Percentiles rank a stretch among this genome's conserved stretches.
These are phyloP conservation scores for Galbula dea DNA, from an alignment of 2,113 vertebrate genomes.

Conservation along the genomic window DNA sequence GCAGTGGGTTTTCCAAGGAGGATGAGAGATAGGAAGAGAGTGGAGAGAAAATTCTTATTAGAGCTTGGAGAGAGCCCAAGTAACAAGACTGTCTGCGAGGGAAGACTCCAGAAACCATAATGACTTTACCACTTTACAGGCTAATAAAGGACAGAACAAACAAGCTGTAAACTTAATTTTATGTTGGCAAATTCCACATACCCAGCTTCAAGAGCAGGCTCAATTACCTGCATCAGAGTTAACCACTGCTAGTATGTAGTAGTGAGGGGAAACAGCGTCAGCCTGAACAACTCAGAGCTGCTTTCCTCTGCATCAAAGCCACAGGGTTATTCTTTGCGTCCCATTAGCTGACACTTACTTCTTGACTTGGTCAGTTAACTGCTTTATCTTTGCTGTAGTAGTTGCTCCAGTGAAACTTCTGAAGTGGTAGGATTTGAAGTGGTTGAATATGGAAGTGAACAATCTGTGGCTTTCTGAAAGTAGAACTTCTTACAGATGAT, in stretches of 20 bases:
- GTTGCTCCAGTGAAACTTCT: neutral
- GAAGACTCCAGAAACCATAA: neutral
- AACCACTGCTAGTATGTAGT: neutral
- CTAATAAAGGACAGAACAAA: neutral
- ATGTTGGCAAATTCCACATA: neutral
- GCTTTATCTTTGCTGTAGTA: neutral
- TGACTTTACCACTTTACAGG: neutral
- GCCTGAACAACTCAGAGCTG: neutral
- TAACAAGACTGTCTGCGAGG: neutral
- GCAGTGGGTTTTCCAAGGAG: conserved; percentile 25
- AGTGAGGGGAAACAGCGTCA: neutral
- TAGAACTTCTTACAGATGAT: neutral
- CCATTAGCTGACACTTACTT: neutral
- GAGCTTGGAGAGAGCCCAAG: neutral
- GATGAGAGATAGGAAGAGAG: neutral
- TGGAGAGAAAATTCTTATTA: neutral
- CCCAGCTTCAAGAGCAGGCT: neutral
- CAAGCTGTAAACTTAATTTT: neutral
- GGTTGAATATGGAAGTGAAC: neutral
- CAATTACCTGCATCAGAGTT: neutral
- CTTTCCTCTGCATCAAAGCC: neutral
- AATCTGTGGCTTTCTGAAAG: neutral
- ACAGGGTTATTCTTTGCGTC: neutral
- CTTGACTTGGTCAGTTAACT: neutral
- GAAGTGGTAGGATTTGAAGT: neutral